Evolutionary conservation across 2,888 invertebrate species (phyloP).

Genomic region (Ichneumoninae sp.): DNA sequence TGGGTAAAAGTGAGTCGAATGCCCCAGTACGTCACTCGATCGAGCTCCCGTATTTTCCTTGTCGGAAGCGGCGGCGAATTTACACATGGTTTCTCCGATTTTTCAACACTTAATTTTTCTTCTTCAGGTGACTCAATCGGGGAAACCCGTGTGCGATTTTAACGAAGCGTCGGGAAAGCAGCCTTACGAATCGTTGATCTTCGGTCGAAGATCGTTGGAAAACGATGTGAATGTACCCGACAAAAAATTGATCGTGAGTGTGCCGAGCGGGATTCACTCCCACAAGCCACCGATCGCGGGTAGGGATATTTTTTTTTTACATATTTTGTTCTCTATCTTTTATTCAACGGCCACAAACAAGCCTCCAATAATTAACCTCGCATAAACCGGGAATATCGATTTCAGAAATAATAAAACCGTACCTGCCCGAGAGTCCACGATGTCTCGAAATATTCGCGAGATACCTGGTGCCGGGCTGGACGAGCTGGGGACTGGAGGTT

Average conservation of each 20-base stretch:
- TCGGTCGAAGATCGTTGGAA: conserved; percentile 85
- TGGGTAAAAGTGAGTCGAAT: conserved; percentile 91
- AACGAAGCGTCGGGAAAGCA: conserved; percentile 90
- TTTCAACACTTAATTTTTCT: conserved; percentile 23
- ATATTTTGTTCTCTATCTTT: neutral
- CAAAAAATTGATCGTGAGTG: conserved; percentile 89
- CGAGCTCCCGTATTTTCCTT: conserved; percentile 22
- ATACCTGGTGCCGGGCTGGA: conserved; percentile 93
- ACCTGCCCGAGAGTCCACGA: conserved; percentile 86
- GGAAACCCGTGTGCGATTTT: conserved; percentile 89
- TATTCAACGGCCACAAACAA: neutral
- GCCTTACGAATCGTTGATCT: conserved; percentile 93
- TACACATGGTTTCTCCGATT: neutral
- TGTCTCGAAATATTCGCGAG: conserved; percentile 96
- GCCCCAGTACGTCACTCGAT: conserved; percentile 10
- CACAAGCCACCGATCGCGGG: conserved; percentile 96
- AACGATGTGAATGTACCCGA: conserved; percentile 82
- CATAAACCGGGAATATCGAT: conserved; percentile 65
- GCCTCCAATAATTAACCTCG: neutral
- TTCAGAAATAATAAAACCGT: conserved; percentile 88
- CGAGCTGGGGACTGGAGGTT: conserved; percentile 95
- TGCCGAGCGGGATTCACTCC: conserved; percentile 97
- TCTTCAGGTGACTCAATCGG: conserved; percentile 88
- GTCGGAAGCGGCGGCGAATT: neutral
- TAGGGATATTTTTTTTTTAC: conserved; percentile 69